Evolutionary conservation across 2,113 vertebrate genomes (phyloP).

Genomic region (Erinaceus europaeus): DNA sequence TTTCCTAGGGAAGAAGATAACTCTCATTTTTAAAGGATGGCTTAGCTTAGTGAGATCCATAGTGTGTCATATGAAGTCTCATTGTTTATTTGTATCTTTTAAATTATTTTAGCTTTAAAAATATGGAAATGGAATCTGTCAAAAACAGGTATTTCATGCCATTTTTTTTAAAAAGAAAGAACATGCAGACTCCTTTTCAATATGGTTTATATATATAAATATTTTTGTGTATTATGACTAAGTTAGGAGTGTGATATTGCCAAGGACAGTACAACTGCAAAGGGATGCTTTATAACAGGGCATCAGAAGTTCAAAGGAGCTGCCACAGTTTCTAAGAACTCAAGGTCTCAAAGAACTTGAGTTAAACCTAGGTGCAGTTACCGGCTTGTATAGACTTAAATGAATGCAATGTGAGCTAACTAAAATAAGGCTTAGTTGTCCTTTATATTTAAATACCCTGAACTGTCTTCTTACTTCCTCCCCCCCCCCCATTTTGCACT

Average conservation of each 20-base stretch:
- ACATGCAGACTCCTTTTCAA: slow-evolving; percentile 86
- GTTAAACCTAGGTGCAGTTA: slow-evolving; percentile 82
- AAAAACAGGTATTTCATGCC: slow-evolving; percentile 82
- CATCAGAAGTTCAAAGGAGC: slow-evolving; percentile 79
- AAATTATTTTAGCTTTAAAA: slow-evolving; percentile 91
- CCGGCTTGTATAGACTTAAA: slow-evolving; percentile 82
- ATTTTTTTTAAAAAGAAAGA: slow-evolving; percentile 76
- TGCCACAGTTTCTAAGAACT: slow-evolving; percentile 78
- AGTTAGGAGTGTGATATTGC: slow-evolving; percentile 84
- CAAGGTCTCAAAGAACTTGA: slow-evolving; percentile 82
- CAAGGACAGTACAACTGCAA: slow-evolving; percentile 79
- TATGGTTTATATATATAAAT: slow-evolving; percentile 88
- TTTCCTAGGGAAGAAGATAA: slow-evolving; percentile 66
- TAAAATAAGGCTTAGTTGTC: slow-evolving; percentile 93
- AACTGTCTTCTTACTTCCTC: slow-evolving; percentile 86
- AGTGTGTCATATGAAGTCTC: slow-evolving; percentile 71
- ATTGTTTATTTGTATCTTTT: slow-evolving; percentile 78
- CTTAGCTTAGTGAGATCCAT: slow-evolving; percentile 72
- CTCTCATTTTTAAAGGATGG: slow-evolving; percentile 70
- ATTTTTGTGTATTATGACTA: slow-evolving; percentile 88
- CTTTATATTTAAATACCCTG: slow-evolving; percentile 92
- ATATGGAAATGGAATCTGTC: slow-evolving; percentile 83
- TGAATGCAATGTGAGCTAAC: slow-evolving; percentile 86
- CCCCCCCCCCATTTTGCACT: slow-evolving; percentile 92
- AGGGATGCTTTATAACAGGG: slow-evolving; percentile 73